A percentile compares a stretch with the other conserved stretches of the same genome.
Conservation (phyloP, 2,113 vertebrate genomes). For the Apteryx owenii region DNA sequence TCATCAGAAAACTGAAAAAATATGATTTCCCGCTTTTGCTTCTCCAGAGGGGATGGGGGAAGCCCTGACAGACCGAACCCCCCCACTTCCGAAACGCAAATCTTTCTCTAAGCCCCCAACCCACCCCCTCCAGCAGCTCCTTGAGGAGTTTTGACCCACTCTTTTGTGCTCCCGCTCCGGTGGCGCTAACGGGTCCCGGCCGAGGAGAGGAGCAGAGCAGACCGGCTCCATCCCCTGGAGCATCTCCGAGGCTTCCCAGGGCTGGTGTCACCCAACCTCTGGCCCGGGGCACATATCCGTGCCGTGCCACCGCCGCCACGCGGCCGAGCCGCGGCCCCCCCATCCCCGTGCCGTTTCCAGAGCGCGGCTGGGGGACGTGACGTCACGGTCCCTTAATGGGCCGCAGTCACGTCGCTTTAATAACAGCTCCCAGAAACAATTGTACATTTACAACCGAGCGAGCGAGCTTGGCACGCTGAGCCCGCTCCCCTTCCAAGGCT, state of each 20-base stretch:
- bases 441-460: conserved; percentile 68
- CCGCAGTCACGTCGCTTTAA: conserved; percentile 64
- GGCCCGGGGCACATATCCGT: fast-evolving
- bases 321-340: not conserved
- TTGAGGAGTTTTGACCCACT: not conserved
- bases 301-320: not conserved
- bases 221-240: not conserved
- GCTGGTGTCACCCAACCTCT: not conserved
- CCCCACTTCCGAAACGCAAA: not conserved
- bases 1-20: not conserved
- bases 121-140: fast-evolving
- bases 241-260: not conserved
- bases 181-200: too few species aligned
- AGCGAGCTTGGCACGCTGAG: conserved; percentile 65
- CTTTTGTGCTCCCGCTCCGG: not conserved
- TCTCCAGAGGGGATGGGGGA: not conserved
- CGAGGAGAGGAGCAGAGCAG: not conserved
- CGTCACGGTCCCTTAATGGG: conserved; percentile 64
- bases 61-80: not conserved
- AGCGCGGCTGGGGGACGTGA: conserved; percentile 29
- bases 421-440: conserved; percentile 74
- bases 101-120: not conserved
- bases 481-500: conserved; percentile 70
- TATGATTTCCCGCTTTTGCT: not conserved
- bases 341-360: not conserved